Percentiles rank a stretch among this genome's conserved stretches.
Conservation (phyloP, 2,113 vertebrate species). For the Centropus unirufus region DNA sequence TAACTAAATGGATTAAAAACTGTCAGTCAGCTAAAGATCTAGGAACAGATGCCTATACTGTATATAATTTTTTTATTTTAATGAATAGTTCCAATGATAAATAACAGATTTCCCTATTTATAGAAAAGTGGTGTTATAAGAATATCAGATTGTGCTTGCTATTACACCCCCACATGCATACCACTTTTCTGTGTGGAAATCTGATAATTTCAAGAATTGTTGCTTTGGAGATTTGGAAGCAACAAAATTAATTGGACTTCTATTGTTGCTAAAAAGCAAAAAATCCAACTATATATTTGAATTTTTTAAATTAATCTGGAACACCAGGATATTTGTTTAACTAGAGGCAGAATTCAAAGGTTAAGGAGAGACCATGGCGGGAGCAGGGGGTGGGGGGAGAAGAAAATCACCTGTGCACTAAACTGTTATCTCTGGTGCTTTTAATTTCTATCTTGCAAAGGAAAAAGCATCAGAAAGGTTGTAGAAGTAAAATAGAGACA, state of each 20-base stretch:
- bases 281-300: not conserved
- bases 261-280: not conserved
- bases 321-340: not conserved
- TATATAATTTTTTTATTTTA: slow-evolving; percentile 69
- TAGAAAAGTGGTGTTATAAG: slow-evolving; percentile 74
- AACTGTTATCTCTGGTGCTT: not conserved
- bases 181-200: slow-evolving; percentile 75
- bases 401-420: not conserved
- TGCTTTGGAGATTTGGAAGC: slow-evolving; percentile 73
- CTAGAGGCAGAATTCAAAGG: not conserved
- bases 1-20: slow-evolving; percentile 39
- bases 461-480: not conserved
- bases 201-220: slow-evolving; percentile 74
- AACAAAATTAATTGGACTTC: not conserved
- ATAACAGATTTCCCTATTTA: slow-evolving; percentile 82
- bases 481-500: not conserved
- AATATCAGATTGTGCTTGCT: slow-evolving; percentile 81
- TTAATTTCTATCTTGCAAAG: not conserved
- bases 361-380: not conserved
- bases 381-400: too few species aligned
- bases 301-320: not conserved
- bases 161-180: slow-evolving; percentile 74
- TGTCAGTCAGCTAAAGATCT: slow-evolving; percentile 56
- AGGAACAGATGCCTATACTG: slow-evolving; percentile 72
- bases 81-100: slow-evolving; percentile 79